These are phyloP conservation scores for Valencia hispanica DNA, from an alignment of 2,797 vertebrate species.

Conservation along the genomic window DNA sequence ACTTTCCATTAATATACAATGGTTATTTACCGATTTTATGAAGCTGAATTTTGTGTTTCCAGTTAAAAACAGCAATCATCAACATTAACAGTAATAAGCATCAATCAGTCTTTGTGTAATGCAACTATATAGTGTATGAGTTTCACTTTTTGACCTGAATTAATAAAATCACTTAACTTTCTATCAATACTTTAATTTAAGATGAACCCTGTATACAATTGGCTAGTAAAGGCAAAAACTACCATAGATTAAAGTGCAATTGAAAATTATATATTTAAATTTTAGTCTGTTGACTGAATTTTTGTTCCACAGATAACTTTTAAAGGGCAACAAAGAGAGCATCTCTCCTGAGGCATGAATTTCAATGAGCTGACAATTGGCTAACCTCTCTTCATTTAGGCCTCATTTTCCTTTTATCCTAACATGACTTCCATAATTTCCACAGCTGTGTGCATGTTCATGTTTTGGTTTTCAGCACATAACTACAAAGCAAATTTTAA, in stretches of 20 bases:
- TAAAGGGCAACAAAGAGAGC: slow-evolving; percentile 61
- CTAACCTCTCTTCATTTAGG: slow-evolving; percentile 34
- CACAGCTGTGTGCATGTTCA: slow-evolving; percentile 5
- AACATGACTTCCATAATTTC: slow-evolving; percentile 30
- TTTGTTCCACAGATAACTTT: slow-evolving; percentile 45
- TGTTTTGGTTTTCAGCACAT: slow-evolving; percentile 16
- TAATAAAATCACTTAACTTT: not conserved
- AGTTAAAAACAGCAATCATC: not conserved
- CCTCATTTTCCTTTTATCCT: slow-evolving; percentile 32
- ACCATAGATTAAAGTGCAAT: not conserved
- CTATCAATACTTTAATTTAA: not conserved
- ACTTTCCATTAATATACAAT: not conserved
- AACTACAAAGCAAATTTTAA: slow-evolving; percentile 11
- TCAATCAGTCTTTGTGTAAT: not conserved
- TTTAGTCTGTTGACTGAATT: slow-evolving; percentile 42
- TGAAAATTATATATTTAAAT: not conserved
- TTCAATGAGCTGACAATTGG: slow-evolving; percentile 50
- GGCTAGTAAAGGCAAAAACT: not conserved
- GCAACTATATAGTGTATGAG: too few relatives aligned
- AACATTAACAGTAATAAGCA: not conserved
- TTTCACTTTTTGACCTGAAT: too few relatives aligned
- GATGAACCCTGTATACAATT: not conserved
- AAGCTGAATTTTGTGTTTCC: not conserved
- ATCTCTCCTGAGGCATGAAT: slow-evolving; percentile 48
- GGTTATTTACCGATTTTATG: not conserved